Conservation (phyloP, 2,797 vertebrate species). For the Acanthopagrus latus region DNA sequence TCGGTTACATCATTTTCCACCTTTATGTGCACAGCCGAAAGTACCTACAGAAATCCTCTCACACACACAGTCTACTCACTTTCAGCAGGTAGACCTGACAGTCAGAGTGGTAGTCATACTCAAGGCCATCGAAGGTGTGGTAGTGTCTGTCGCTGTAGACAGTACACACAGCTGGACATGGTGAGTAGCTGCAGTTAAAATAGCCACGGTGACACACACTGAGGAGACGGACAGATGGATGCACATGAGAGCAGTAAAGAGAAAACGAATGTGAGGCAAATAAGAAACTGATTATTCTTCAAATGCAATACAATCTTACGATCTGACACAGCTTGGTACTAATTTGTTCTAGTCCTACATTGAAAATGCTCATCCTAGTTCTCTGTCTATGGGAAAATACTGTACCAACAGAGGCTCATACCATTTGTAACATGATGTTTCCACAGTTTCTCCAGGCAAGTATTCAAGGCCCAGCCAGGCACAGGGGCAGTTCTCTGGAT, state of each 20-base stretch:
- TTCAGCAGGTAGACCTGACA: constrained; percentile 96
- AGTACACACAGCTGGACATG: constrained; percentile 96
- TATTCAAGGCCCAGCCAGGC: constrained; percentile 97
- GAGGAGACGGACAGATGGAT: constrained; percentile 42
- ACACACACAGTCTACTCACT: constrained; percentile 79
- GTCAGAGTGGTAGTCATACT: constrained; percentile 97
- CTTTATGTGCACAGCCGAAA: background rate
- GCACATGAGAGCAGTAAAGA: constrained; percentile 29
- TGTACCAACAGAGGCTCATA: constrained; percentile 66
- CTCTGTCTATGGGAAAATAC: background rate
- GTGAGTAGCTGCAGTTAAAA: constrained; percentile 95
- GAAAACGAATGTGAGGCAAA: background rate
- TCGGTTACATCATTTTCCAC: background rate
- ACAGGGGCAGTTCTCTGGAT: constrained; percentile 97
- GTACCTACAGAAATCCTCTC: background rate
- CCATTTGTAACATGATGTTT: constrained; percentile 96
- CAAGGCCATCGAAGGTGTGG: constrained; percentile 96
- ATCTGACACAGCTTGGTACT: background rate
- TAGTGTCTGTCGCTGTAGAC: constrained; percentile 97
- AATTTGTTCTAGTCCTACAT: background rate
- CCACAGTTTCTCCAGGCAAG: constrained; percentile 94
- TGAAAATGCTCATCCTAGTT: background rate
- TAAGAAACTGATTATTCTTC: background rate
- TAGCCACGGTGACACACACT: constrained; percentile 94
- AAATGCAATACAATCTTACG: background rate